Percentiles rank a stretch among this genome's conserved stretches.
Conservation (phyloP, 2,113 vertebrate genomes). For the Trichomycterus rosablanca region DNA sequence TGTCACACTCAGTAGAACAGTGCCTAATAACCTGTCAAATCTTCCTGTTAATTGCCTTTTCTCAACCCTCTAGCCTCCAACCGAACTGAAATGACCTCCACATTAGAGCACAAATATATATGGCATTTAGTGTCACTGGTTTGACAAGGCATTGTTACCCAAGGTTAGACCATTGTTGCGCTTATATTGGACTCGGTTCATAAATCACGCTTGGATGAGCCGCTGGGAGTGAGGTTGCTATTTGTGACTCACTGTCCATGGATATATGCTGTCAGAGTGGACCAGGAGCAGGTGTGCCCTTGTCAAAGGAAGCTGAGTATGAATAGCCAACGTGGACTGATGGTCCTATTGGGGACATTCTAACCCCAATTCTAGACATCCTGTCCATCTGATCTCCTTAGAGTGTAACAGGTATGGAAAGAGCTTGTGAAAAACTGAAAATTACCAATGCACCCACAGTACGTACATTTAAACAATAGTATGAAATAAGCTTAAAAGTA, state of each 20-base stretch:
- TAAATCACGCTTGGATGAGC: slow-evolving; percentile 38
- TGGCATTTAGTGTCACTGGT: slow-evolving; percentile 30
- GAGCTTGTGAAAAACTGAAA: too few species aligned
- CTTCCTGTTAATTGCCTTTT: slow-evolving; percentile 24
- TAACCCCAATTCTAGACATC: slow-evolving; percentile 24
- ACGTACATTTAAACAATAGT: too few species aligned
- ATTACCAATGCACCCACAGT: too few species aligned
- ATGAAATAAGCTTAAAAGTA: too few species aligned
- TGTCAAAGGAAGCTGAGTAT: slow-evolving; percentile 37
- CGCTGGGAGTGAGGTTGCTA: slow-evolving; percentile 48
- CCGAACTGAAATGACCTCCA: slow-evolving; percentile 17
- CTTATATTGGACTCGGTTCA: slow-evolving; percentile 51
- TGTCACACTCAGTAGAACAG: not conserved
- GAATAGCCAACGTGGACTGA: slow-evolving; percentile 29
- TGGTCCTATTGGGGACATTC: slow-evolving; percentile 30
- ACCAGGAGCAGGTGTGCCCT: slow-evolving; percentile 37
- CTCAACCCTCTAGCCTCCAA: slow-evolving; percentile 6
- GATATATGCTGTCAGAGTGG: slow-evolving; percentile 31
- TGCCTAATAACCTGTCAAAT: slow-evolving; percentile 10
- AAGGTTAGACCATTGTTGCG: slow-evolving; percentile 34
- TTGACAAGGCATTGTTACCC: slow-evolving; percentile 40
- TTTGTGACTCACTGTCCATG: slow-evolving; percentile 49
- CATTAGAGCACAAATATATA: slow-evolving; percentile 28
- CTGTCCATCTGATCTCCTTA: slow-evolving; percentile 9
- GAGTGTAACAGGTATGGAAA: not conserved